Conservation (phyloP, 2,113 vertebrate species). For the Lontra canadensis region DNA sequence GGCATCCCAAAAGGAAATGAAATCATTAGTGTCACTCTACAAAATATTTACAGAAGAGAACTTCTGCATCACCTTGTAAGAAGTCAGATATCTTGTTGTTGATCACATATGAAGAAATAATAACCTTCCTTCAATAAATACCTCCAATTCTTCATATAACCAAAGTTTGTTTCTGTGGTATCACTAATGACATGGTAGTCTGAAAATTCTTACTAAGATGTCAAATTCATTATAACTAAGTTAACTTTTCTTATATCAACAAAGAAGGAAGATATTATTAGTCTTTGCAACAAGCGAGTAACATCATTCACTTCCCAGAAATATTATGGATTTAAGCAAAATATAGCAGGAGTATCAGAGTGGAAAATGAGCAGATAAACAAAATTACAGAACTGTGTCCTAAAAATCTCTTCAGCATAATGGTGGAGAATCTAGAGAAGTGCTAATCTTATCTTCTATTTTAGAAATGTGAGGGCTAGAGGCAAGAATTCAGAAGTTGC, state of each 20-base stretch:
- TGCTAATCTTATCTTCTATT: neutral
- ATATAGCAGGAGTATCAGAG: neutral
- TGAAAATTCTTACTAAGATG: neutral
- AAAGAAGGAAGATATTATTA: neutral
- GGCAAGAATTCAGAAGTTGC: neutral
- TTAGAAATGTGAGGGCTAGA: neutral
- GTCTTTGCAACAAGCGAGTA: neutral
- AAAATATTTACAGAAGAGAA: neutral
- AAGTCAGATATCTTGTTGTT: neutral
- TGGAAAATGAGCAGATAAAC: neutral
- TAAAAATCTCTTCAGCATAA: neutral
- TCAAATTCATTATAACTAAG: neutral
- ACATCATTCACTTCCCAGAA: neutral
- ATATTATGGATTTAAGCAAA: neutral
- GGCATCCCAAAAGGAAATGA: neutral
- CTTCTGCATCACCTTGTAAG: neutral
- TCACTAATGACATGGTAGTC: neutral
- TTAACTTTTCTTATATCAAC: neutral
- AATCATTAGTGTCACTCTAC: neutral
- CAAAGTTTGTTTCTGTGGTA: neutral
- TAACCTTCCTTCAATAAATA: neutral
- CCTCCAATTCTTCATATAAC: neutral
- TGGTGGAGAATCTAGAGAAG: neutral
- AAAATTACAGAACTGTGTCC: neutral
- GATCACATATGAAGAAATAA: neutral